phyloP scores from a whole-genome alignment of 1,140 invertebrate species.

The Kradibia gibbosae region DNA sequence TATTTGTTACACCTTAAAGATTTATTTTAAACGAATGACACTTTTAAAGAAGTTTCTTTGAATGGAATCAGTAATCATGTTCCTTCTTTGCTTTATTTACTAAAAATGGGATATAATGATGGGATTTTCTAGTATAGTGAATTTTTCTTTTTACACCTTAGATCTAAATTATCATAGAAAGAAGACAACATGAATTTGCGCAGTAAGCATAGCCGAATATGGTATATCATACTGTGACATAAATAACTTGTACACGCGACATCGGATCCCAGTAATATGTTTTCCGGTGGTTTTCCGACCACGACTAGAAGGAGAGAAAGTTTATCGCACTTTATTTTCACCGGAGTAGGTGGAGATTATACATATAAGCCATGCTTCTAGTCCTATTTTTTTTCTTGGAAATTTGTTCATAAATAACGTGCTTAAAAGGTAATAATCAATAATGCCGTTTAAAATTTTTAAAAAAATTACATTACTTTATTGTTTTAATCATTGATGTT shows the following conservation, averaged over 20 bases:
- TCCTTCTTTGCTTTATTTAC: neutral
- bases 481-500: no score
- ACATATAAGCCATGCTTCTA: neutral
- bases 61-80: constrained; percentile 7
- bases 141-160: neutral
- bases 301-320: neutral
- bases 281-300: constrained; percentile 42
- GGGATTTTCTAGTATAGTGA: neutral
- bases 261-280: constrained; percentile 50
- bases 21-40: neutral
- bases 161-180: constrained; percentile 20
- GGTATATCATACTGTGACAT: constrained; percentile 48
- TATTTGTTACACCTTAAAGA: neutral
- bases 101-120: neutral
- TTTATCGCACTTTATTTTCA: constrained; percentile 41
- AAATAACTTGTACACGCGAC: constrained; percentile 50
- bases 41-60: neutral
- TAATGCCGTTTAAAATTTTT: no score
- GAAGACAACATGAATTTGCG: constrained; percentile 27
- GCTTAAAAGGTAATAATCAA: constrained; percentile 18
- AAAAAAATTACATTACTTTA: no score
- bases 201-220: constrained; percentile 5
- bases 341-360: constrained; percentile 22
- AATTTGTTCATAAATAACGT: constrained; percentile 29
- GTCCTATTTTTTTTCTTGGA: constrained; percentile 25